phyloP scores from a whole-genome alignment of 1,140 invertebrate species.

The Gryllus bimaculatus region DNA sequence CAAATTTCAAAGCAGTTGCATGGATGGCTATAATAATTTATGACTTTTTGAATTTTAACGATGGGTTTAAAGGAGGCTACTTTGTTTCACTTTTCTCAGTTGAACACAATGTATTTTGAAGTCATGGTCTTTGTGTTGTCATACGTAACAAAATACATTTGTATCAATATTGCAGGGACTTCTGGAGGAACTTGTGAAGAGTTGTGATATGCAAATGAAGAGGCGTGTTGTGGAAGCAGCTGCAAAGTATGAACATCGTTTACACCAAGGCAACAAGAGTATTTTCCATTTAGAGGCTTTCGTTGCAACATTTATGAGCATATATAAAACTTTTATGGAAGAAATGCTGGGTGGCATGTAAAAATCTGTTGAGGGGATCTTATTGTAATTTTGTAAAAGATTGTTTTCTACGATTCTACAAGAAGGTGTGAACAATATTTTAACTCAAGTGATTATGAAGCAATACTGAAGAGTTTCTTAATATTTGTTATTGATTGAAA shows the following conservation, averaged over 20 bases:
- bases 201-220: constrained; percentile 85
- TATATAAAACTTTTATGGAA: constrained; percentile 80
- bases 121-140: not conserved
- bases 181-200: constrained; percentile 72
- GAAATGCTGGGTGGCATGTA: constrained; percentile 42
- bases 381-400: too few species aligned
- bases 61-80: too few species aligned
- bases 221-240: constrained; percentile 74
- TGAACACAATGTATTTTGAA: not conserved
- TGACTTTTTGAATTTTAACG: too few species aligned
- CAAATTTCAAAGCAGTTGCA: too few species aligned
- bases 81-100: not conserved
- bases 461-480: too few species aligned
- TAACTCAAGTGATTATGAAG: too few species aligned
- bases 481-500: too few species aligned
- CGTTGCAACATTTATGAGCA: constrained; percentile 89
- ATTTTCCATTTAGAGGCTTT: constrained; percentile 97
- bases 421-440: too few species aligned
- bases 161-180: constrained; percentile 45
- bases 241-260: constrained; percentile 80
- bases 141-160: not conserved
- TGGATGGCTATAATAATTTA: too few species aligned
- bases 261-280: constrained; percentile 83
- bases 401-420: too few species aligned
- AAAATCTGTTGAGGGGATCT: not conserved